Evolutionary conservation across 2,113 vertebrate genomes (phyloP), one percentile per base, ranked within the genome.

Genomic region (Psettodes erumei): DNA sequence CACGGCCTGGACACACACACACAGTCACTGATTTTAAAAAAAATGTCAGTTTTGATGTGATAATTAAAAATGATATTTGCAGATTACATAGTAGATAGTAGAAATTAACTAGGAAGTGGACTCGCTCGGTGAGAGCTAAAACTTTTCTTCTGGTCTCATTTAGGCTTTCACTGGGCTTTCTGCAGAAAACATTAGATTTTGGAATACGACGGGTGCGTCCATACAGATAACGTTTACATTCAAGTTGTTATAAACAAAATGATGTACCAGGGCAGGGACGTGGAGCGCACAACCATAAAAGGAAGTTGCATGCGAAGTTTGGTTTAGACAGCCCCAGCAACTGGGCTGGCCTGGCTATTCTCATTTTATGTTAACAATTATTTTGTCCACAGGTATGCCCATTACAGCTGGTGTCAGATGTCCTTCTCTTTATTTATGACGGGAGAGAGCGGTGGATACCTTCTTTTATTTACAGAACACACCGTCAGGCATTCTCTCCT

Each of bases 221-320:
- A 25, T 35, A 45, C 32, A 61, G 51, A 76, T 68, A 21, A 25
- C 6, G 13, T 75, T 64, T 19, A 43, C 43, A 32, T 72, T 38
- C 53, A 42, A 38, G 59, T 68, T 71, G 48, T 65, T 73, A 47
- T 53, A 60, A 55, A 32, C 32, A 58, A 19, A 60, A 54, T 19
- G 25, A 47, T 75, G 48, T 65, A 55, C 45, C 58, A 59, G 55
- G 15, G 56, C 59, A 68, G 71, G 53, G 28, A 75, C 50, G 37
- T 21, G 2, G 64, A 76, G 61, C 71, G 43, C 48, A 54, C 43
- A 73, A 78, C 89, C 85, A 69, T 88, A 90, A 87, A 92, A 91
- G 89, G 89, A 86, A 91, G 75, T 86, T 55, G 61, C 54, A 69
- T 77, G 71, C 73, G 77, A 69, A 66, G 79, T 89, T 85, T 84